Evolutionary conservation across 1,140 invertebrate genomes (phyloP).

Genomic region (Pseudomyrmex cubaensis): DNA sequence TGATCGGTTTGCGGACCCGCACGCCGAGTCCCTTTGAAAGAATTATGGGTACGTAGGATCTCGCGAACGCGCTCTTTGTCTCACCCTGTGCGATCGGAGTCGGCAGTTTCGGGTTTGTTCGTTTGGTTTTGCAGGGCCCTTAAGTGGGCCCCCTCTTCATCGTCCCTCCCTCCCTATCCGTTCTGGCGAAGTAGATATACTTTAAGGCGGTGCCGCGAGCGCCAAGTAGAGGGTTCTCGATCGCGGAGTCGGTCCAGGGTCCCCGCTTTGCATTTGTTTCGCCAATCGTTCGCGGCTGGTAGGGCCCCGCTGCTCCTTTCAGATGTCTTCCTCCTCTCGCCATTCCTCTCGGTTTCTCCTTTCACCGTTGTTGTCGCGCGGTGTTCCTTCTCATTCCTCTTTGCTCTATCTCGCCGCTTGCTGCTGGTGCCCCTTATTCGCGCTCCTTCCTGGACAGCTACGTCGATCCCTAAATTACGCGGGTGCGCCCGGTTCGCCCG

Average conservation of each 20-base stretch:
- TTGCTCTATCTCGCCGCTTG: constrained; percentile 51
- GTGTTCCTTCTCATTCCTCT: constrained; percentile 63
- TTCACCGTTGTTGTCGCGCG: constrained; percentile 57
- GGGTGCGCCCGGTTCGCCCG: constrained; percentile 37
- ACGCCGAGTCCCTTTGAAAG: constrained; percentile 59
- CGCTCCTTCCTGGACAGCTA: constrained; percentile 70
- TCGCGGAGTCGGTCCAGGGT: constrained; percentile 66
- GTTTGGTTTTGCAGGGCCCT: constrained; percentile 58
- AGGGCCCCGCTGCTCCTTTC: constrained; percentile 76
- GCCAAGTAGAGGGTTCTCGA: constrained; percentile 66
- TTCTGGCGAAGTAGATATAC: constrained; percentile 77
- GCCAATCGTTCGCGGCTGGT: constrained; percentile 70
- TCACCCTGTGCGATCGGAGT: constrained; percentile 56
- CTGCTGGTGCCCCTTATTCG: constrained; percentile 27
- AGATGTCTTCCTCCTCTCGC: constrained; percentile 77
- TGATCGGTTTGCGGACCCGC: constrained; percentile 61
- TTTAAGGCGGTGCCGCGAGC: constrained; percentile 77
- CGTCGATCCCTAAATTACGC: constrained; percentile 81
- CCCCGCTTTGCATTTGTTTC: constrained; percentile 83
- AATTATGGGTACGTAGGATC: constrained; percentile 68
- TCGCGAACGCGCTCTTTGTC: constrained; percentile 67
- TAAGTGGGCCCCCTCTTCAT: constrained; percentile 20
- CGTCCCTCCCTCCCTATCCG: constrained; percentile 4
- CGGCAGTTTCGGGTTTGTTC: constrained; percentile 75
- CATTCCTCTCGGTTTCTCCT: constrained; percentile 60